Evolutionary conservation across 2,797 vertebrate species (phyloP), one percentile per base, ranked within the genome.

Genomic region (Hypotaenidia okinawae): DNA sequence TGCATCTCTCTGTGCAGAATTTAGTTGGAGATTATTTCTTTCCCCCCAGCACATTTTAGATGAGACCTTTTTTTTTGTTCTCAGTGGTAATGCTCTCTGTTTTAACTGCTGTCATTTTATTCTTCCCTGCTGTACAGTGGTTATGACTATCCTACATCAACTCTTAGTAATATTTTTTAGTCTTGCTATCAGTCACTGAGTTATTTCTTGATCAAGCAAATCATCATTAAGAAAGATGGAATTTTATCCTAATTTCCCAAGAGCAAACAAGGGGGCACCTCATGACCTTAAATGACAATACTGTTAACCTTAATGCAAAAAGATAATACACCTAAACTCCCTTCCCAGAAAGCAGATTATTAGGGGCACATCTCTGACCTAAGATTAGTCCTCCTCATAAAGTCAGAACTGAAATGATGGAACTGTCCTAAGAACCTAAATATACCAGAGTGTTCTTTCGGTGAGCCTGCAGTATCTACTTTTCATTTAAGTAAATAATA

Each of bases 1-100:
- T 95, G n/a, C 82, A 72, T 92, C 35, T 81, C 62, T 83, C 30
- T 76, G 33, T 82, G 63, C 51, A 85, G 43, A 73, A 85, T 85
- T 72, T 75, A 58, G 41, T 62, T 94, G 77, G 64, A 94, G 57
- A 64, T 58, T 82, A 49, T 73, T 90, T 78, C 30, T 80, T 62
- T 28, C 6, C 80, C 52, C n/a, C 39, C 27, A 33, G 61, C 21
- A 30, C 27, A 12, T 79, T 94, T 89, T 62, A 68, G 28, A 83
- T 41, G 35, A 87, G 68, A 16, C 30, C 1, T 35, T 59, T 16
- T 14, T 51, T 57, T 84, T 13, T 27, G 12, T 23, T 11, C 19
- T 69, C 10, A 3, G 16, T 61, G 16, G 16, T 61, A 21, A 28
- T 45, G 11, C n/a, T 61, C 54, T 88, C 30, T 22, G 24, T 84